Percentiles rank a stretch among this genome's conserved stretches.
phyloP scores from a whole-genome alignment of 1,140 invertebrate genomes.

The Drosophila pseudoobscura region DNA sequence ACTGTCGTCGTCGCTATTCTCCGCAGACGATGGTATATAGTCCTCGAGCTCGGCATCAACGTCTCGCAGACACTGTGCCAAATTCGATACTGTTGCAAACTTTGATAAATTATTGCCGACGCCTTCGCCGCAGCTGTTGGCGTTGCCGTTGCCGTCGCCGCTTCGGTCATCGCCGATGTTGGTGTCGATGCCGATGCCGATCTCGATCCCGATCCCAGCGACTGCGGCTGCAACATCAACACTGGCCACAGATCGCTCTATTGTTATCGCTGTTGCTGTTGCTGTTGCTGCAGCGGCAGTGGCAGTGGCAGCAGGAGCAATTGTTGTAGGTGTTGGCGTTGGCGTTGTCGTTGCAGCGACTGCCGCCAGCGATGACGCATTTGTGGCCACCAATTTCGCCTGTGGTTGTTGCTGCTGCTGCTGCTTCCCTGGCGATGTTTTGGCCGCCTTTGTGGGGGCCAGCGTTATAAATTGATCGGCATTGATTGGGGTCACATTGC shows the following conservation, averaged over 20 bases:
- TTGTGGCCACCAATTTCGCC: slow-evolving; percentile 45
- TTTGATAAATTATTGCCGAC: slow-evolving; percentile 83
- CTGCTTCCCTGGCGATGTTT: slow-evolving; percentile 40
- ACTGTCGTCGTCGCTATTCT: slow-evolving; percentile 64
- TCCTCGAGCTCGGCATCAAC: slow-evolving; percentile 82
- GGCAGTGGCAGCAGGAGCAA: background rate
- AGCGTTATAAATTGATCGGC: slow-evolving; percentile 82
- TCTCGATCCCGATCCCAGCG: background rate
- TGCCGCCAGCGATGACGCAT: slow-evolving; percentile 56
- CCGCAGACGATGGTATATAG: slow-evolving; percentile 80
- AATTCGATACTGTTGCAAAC: slow-evolving; percentile 83
- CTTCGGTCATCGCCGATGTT: slow-evolving; percentile 2
- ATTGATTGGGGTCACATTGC: slow-evolving; percentile 82
- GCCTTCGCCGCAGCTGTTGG: slow-evolving; percentile 71
- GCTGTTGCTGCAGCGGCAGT: no score
- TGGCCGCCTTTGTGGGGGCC: slow-evolving; percentile 69
- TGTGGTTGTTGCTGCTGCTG: slow-evolving; percentile 12
- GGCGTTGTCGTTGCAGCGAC: slow-evolving; percentile 34
- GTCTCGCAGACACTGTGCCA: slow-evolving; percentile 83
- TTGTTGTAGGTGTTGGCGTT: slow-evolving; percentile 36
- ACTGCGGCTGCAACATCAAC: slow-evolving; percentile 20
- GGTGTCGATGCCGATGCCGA: slow-evolving; percentile 6
- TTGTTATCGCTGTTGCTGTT: slow-evolving; percentile 11
- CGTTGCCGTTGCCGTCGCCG: slow-evolving; percentile 26
- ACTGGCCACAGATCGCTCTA: slow-evolving; percentile 29